Evolutionary conservation across 2,888 invertebrate species (phyloP), one percentile per base, ranked within the genome.

Genomic region (Orthonychiurus folsomi): DNA sequence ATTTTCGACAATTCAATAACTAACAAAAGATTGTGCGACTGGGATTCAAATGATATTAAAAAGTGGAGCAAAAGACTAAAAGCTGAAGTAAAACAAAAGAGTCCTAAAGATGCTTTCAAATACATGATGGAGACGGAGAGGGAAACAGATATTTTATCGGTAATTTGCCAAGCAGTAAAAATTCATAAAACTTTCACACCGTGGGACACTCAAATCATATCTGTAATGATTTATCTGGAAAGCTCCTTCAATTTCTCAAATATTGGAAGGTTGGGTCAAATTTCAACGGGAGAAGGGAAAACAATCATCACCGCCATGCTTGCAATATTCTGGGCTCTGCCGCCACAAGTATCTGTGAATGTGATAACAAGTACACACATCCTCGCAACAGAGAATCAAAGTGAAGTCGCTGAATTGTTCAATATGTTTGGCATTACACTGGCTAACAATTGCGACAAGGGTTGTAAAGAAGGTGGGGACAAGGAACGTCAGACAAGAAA

Each of bases 261-360:
- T n/a, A n/a, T n/a, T n/a, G 53, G 59, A 15, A 24, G 59, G 1
- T 28, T 63, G 25, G 59, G 27, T 5, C 54, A 63, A 28, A 63
- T 63, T 28, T 26, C 59, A 18, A 63, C 63, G 12, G 59, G 59
- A 2, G 63, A 63, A 60, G 63, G 63, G 2, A 63, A 63, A 26
- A 63, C 63, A 23, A 15, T 63, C 3, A 54, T 63, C 12, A 53
- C 54, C 2, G 59, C 63, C 18, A 50, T 63, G 37, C 37, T 59
- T 1, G 63, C 63, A 5, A 47, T 59, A 21, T 26, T 37, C n/a
- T 21, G 20, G 20, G 63, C 37, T 5, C 48, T 48, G 15, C 15
- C 15, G 15, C 15, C 15, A 12, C n/a, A n/a, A n/a, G 12, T 48
- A 12, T 15, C 12, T n/a, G 48, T 12, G 15, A 48, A 48, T n/a